These are phyloP conservation scores for Priapulus caudatus DNA, from an alignment of 2,888 invertebrate species.

Conservation along the genomic window DNA sequence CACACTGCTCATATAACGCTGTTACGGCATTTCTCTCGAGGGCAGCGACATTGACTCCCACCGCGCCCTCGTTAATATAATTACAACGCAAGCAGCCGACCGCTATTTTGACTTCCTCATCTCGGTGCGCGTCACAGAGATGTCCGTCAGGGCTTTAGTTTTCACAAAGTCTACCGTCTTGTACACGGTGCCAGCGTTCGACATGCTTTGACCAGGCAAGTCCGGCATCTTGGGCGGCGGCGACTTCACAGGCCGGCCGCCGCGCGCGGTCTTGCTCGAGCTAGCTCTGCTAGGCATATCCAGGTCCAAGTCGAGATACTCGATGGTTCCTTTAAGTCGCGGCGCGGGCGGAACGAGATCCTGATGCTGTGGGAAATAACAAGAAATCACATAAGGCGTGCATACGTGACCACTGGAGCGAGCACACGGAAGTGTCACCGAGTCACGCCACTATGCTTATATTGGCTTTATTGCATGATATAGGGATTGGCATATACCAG, in stretches of 20 bases:
- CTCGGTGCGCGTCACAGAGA: constrained; percentile 29
- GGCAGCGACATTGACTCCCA: too few relatives aligned
- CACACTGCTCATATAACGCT: too few relatives aligned
- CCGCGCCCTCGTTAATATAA: too few relatives aligned
- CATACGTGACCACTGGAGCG: too few relatives aligned
- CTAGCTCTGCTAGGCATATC: constrained; percentile 41
- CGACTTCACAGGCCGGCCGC: neutral
- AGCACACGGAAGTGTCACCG: too few relatives aligned
- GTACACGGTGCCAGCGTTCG: constrained; percentile 51
- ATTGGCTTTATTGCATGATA: too few relatives aligned
- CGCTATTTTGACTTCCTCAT: neutral
- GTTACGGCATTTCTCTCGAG: too few relatives aligned
- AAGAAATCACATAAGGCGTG: constrained; percentile 3
- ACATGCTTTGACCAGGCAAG: neutral
- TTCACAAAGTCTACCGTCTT: constrained; percentile 87
- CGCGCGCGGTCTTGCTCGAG: too few relatives aligned
- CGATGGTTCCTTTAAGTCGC: constrained; percentile 40
- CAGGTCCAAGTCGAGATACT: constrained; percentile 76
- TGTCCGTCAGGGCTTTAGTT: constrained; percentile 81
- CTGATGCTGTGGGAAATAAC: too few relatives aligned
- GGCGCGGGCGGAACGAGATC: neutral
- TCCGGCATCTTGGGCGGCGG: constrained; percentile 9
- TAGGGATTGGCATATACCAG: too few relatives aligned
- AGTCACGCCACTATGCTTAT: too few relatives aligned
- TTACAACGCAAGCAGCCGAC: too few relatives aligned